Evolutionary conservation across 2,113 vertebrate genomes (phyloP).

Genomic region (Festucalex cinctus): DNA sequence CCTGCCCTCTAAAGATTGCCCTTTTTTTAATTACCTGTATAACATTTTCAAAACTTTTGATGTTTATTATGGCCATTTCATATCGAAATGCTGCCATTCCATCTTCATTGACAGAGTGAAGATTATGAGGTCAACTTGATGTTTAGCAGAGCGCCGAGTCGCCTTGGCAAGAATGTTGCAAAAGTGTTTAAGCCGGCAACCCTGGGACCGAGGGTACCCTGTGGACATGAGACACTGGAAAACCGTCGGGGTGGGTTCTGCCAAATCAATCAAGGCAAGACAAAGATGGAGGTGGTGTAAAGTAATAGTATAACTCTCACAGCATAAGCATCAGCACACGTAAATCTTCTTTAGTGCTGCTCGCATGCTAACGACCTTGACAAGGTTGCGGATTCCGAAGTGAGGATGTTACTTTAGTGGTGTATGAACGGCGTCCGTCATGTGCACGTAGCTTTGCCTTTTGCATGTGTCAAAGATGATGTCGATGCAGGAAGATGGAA

Average conservation of each 20-base stretch:
- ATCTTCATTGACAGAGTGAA: too few species aligned
- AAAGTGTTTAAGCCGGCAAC: neutral
- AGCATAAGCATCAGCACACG: too few species aligned
- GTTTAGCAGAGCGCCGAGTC: too few species aligned
- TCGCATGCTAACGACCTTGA: slow-evolving; percentile 35
- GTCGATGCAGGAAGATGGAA: neutral
- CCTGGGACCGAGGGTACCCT: too few species aligned
- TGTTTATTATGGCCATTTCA: too few species aligned
- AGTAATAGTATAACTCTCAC: too few species aligned
- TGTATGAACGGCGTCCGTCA: slow-evolving; percentile 19
- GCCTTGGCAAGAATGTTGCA: neutral
- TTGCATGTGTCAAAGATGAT: neutral
- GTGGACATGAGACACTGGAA: slow-evolving; percentile 8
- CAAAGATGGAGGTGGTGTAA: neutral
- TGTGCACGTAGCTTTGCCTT: slow-evolving; percentile 4
- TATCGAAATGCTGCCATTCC: too few species aligned
- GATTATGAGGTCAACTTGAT: too few species aligned
- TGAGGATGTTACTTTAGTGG: slow-evolving; percentile 23
- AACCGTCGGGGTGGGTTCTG: neutral
- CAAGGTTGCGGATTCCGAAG: slow-evolving; percentile 31
- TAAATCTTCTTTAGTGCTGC: neutral
- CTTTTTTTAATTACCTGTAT: too few species aligned
- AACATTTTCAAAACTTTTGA: too few species aligned
- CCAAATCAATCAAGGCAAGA: neutral
- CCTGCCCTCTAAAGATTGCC: too few species aligned